Percentiles rank a stretch among this genome's conserved stretches.
These are phyloP conservation scores for Taxidea taxus DNA, from an alignment of 2,113 vertebrate genomes.

Conservation along the genomic window DNA sequence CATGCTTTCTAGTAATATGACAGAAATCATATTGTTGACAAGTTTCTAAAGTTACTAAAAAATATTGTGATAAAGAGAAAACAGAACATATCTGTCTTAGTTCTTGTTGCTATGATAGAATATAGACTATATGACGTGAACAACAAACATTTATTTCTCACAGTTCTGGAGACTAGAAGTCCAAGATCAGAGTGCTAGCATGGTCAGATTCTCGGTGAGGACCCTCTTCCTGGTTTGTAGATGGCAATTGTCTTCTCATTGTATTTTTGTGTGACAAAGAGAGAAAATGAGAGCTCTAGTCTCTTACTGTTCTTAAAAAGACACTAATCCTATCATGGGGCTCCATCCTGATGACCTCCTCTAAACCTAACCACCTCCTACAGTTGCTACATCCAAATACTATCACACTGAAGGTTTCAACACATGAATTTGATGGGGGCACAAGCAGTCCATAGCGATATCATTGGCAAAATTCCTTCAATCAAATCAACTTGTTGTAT, in stretches of 20 bases:
- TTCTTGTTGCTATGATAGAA: background rate
- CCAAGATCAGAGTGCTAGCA: background rate
- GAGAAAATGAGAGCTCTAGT: background rate
- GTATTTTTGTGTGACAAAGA: background rate
- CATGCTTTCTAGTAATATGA: background rate
- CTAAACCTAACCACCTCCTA: background rate
- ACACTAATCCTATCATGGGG: background rate
- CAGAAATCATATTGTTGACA: background rate
- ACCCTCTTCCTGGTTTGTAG: background rate
- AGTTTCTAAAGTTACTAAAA: conserved; percentile 14
- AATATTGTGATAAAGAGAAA: background rate
- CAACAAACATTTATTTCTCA: background rate
- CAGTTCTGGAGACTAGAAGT: background rate
- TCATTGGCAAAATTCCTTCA: background rate
- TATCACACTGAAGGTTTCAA: background rate
- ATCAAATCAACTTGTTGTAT: background rate
- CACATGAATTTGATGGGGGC: background rate
- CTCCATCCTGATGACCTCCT: background rate
- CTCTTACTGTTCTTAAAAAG: background rate
- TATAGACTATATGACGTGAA: background rate
- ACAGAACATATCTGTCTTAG: background rate
- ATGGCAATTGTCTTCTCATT: background rate
- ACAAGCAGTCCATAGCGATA: background rate
- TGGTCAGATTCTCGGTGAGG: background rate
- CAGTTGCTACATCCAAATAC: background rate